Evolutionary conservation across 2,888 invertebrate genomes (phyloP).

Genomic region (Himalopsyche japonica): DNA sequence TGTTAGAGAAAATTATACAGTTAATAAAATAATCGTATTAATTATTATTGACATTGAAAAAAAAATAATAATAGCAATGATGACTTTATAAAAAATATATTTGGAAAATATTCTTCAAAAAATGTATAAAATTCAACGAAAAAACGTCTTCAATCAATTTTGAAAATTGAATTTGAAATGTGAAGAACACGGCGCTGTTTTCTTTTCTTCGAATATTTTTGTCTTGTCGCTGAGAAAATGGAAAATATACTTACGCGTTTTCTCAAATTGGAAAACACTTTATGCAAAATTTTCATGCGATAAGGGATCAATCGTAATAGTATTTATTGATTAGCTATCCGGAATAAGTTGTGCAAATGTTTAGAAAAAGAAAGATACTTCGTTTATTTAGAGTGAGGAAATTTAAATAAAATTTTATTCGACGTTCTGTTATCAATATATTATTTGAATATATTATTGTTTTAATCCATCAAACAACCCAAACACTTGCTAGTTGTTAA

Average conservation of each 20-base stretch:
- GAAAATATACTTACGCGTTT: background rate
- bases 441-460: no score
- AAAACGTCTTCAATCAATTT: background rate
- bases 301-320: background rate
- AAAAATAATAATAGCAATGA: no score
- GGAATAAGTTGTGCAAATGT: no score
- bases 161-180: background rate
- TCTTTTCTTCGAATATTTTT: background rate
- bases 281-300: background rate
- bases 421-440: no score
- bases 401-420: no score
- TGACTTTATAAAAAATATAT: background rate
- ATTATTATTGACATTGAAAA: no score
- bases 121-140: background rate
- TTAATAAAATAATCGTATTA: no score
- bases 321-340: background rate
- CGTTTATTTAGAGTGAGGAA: no score
- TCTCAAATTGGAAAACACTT: background rate
- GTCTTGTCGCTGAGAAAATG: background rate
- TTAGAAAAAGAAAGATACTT: no score
- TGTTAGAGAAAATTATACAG: no score
- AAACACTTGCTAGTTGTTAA: no score
- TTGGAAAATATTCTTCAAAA: background rate
- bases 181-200: background rate
- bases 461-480: no score